Conservation (phyloP, 2,797 vertebrate species). For the Zonotrichia albicollis region DNA sequence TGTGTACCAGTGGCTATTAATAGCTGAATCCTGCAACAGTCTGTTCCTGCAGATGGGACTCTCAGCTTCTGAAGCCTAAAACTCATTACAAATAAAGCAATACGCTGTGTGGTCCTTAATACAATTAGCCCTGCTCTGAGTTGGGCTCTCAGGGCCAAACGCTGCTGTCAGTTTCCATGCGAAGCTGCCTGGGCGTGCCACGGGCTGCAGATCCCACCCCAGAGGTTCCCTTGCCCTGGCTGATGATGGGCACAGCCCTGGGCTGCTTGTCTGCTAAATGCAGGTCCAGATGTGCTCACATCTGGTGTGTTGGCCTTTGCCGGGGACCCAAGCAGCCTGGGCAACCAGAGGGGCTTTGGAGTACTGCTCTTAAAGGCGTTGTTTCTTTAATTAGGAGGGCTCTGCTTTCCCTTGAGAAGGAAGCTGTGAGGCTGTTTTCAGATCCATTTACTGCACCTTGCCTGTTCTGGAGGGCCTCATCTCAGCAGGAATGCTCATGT, state of each 20-base stretch:
- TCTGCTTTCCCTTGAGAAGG: neutral
- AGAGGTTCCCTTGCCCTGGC: accelerated
- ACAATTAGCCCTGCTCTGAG: constrained; percentile 44
- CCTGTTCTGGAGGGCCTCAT: accelerated
- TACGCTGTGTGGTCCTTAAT: constrained; percentile 51
- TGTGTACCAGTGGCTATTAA: constrained; percentile 76
- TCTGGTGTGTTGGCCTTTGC: neutral
- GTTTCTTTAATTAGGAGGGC: neutral
- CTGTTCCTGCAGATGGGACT: constrained; percentile 76
- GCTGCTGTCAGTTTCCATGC: neutral
- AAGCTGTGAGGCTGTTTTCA: neutral
- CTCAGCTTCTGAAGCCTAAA: constrained; percentile 67
- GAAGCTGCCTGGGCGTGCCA: neutral
- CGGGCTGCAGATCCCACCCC: neutral
- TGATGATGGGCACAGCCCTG: accelerated
- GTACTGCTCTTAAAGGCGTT: neutral
- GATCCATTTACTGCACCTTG: neutral
- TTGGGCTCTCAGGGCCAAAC: neutral
- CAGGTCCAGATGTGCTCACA: neutral
- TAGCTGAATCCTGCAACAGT: constrained; percentile 73
- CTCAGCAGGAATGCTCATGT: neutral
- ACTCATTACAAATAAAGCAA: constrained; percentile 64
- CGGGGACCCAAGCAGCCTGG: neutral
- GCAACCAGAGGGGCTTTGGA: neutral
- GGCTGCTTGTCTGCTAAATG: too few relatives aligned